A percentile compares a stretch with the other conserved stretches of the same genome.
These are phyloP conservation scores for Gasterosteus aculeatus DNA, from an alignment of 2,113 vertebrate genomes.

Conservation along the genomic window DNA sequence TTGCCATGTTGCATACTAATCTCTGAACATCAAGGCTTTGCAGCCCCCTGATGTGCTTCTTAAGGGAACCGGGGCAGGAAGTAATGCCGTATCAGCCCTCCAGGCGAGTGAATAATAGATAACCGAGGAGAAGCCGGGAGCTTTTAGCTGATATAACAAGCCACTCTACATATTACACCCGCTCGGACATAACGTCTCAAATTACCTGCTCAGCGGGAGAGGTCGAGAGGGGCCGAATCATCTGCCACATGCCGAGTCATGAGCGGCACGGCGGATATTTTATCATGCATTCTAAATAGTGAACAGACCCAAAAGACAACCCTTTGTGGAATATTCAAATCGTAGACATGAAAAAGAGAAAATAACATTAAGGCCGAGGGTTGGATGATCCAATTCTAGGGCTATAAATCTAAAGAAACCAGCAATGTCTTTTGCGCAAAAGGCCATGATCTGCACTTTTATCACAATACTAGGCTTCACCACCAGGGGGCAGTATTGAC, in stretches of 20 bases:
- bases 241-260: conserved; percentile 53
- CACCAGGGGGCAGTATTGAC: conserved; percentile 70
- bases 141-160: conserved; percentile 73
- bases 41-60: conserved; percentile 2
- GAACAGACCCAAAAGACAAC: not conserved
- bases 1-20: conserved; percentile 14
- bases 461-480: conserved; percentile 12
- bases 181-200: conserved; percentile 63
- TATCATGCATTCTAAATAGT: not conserved
- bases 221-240: not conserved
- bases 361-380: not conserved
- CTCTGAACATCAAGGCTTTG: not conserved
- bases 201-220: conserved; percentile 43
- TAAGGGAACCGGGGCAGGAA: conserved; percentile 46
- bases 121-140: conserved; percentile 52
- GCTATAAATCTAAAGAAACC: not conserved
- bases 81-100: conserved; percentile 48
- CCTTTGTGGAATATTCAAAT: not conserved
- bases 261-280: conserved; percentile 16
- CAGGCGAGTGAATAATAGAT: conserved; percentile 70
- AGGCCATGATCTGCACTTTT: not conserved
- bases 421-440: not conserved
- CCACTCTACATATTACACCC: conserved; percentile 61
- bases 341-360: not conserved
- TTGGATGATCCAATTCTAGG: not conserved